Evolutionary conservation across 2,113 vertebrate species (phyloP).

Genomic region (Columba livia): DNA sequence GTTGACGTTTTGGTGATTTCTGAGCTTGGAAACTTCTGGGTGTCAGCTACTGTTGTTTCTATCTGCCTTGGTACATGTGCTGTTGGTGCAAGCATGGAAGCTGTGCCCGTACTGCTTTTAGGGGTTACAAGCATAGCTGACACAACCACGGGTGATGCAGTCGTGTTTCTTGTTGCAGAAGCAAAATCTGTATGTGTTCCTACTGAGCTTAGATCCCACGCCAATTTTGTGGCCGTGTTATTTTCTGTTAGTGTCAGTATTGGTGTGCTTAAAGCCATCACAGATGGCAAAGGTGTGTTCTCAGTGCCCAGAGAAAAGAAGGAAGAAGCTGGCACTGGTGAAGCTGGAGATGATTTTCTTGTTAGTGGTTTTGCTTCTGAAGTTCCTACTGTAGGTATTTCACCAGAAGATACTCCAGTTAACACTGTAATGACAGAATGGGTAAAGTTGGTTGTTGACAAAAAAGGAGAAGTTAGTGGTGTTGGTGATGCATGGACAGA

Average conservation of each 20-base stretch:
- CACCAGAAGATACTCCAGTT: conserved; percentile 69
- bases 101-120: conserved; percentile 42
- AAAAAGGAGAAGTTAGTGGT: conserved; percentile 23
- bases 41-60: conserved; percentile 65
- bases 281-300: conserved; percentile 65
- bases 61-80: conserved; percentile 72
- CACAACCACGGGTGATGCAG: conserved; percentile 36
- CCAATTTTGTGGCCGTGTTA: conserved; percentile 64
- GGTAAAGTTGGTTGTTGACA: conserved; percentile 64
- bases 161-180: conserved; percentile 67
- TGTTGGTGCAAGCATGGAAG: conserved; percentile 56
- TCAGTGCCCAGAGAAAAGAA: conserved; percentile 79
- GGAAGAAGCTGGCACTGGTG: conserved; percentile 70
- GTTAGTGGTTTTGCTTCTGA: conserved; percentile 62
- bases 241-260: conserved; percentile 65
- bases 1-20: conserved; percentile 66
- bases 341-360: conserved; percentile 74
- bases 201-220: conserved; percentile 26
- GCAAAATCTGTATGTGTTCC: conserved; percentile 71
- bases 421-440: conserved; percentile 78
- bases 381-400: conserved; percentile 68
- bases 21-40: conserved; percentile 56
- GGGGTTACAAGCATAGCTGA: conserved; percentile 58
- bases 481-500: conserved; percentile 66
- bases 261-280: conserved; percentile 67